Evolutionary conservation across 2,113 vertebrate genomes (phyloP).

Genomic region (Baryphthengus martii): DNA sequence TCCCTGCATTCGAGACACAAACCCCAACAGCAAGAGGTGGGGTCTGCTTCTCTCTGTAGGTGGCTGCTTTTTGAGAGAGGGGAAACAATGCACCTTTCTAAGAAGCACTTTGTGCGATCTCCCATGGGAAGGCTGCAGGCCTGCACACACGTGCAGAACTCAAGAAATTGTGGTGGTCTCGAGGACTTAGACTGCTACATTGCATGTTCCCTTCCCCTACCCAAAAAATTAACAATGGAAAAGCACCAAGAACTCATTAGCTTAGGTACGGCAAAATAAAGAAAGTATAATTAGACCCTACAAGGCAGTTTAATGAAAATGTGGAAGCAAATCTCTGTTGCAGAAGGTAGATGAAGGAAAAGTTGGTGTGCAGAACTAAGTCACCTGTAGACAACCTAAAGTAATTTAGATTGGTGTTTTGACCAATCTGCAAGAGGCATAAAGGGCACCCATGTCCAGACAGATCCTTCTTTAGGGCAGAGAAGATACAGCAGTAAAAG

Average conservation of each 20-base stretch:
- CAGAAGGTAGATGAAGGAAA: background rate
- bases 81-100: background rate
- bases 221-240: background rate
- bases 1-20: background rate
- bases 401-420: background rate
- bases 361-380: background rate
- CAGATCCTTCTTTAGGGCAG: too few relatives aligned
- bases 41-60: background rate
- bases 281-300: background rate
- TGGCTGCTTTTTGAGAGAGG: background rate
- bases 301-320: background rate
- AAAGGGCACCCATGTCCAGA: background rate
- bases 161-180: background rate
- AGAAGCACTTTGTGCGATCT: background rate
- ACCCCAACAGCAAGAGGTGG: background rate
- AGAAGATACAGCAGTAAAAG: background rate
- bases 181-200: background rate
- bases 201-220: background rate
- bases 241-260: background rate
- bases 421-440: background rate
- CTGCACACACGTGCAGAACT: too few relatives aligned
- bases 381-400: background rate
- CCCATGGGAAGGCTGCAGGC: background rate
- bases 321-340: background rate
- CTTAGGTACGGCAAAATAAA: background rate